Base-by-base conservation (phyloP, 2,113 vertebrate species). In the Takifugu bimaculatus region DNA sequence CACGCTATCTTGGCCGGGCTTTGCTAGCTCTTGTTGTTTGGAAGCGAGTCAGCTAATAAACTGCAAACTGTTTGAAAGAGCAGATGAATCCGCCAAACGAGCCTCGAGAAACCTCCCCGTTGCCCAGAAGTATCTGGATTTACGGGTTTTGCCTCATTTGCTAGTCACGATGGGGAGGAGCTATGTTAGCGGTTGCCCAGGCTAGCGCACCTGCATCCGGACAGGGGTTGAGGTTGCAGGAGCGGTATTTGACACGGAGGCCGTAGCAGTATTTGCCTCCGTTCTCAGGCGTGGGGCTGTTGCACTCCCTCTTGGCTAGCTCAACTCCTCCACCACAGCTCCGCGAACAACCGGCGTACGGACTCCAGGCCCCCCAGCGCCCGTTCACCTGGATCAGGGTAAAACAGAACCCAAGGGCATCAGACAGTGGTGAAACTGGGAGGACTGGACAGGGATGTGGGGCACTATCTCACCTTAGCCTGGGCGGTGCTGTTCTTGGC, bases 211-310 rank as follows among this genome's bases (percentile, higher is more conserved):
- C 95, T 87, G 91, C 90, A 3, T 92, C 91, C 6, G 91, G 75
- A 51, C 96, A 98, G 61, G 90, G 71, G 26, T 90, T 90, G 85
- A 97, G 89, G 78, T 91, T 93, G 77, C 96, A 98, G 51, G 96
- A 96, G 32, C 94, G 93, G 79, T 98, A 95, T 66, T 94, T 97
- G 74, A 97, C 87, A 0, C 96, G 92, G 53, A 95, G 73, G 0
- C 96, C 96, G 50, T 95, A 91, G 26, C 96, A 98, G 90, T 94
- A 98, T 84, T 92, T 94, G 39, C 96, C 96, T 0, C 94, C 96
- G 0, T 94, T 93, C 80, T 92, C 87, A 0, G 96, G 96, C 1
- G 89, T 55, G 0, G 96, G 96, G 67, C 90, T 85, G 79, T 91
- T 78, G 77, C 96, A 98, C 6, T 94, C 91, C 29, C 96, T 79